Base-by-base conservation (phyloP, 2,888 invertebrate genomes). In the Hirtodrosophila histrioides region DNA sequence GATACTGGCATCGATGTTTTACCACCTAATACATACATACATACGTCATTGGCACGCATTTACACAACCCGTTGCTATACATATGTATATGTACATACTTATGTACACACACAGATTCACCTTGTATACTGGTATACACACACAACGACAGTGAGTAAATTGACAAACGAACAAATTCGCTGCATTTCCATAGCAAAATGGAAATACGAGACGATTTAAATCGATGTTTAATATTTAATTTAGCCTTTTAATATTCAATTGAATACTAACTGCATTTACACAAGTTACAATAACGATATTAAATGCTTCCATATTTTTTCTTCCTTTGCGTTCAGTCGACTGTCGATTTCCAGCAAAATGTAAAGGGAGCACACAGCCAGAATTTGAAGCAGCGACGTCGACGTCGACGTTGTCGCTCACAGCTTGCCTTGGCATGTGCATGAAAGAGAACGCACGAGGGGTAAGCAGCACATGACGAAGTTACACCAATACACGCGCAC, bases 391-490 rank as follows among this genome's bases (percentile, higher is more conserved):
- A 64, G 55, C 69, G 50, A 66, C 60, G 70, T 54, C 50, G 48
- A 17, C 17, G 17, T 17, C 17, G n/a, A 68, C 67, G 49, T 57
- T 46, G 63, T 48, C 51, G 67, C 27, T 27, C 5, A 6, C 27
- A 5, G 27, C 60, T 62, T 64, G 61, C 44, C 53, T 49, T 37
- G 45, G 46, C 51, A 66, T 81, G 69, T 69, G 70, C 50, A 66
- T 39, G 87, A 81, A 57, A 81, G 81, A 84, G 87, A 82, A 51
- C 68, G 88, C 68, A 85, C 69, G 86, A 82, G 81, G 81, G 66
- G 64, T 71, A 71, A 73, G 67, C 27, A 27, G 27, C 88, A 82
- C 78, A 82, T 82, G 88, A 82, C 86, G 80, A 78, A 63, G 76
- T 72, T 75, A 64, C 58, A 72, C 68, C 24, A 48, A 69, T 49